These are phyloP conservation scores for Heteronetta atricapilla DNA, from an alignment of 2,113 vertebrate species.

Conservation along the genomic window DNA sequence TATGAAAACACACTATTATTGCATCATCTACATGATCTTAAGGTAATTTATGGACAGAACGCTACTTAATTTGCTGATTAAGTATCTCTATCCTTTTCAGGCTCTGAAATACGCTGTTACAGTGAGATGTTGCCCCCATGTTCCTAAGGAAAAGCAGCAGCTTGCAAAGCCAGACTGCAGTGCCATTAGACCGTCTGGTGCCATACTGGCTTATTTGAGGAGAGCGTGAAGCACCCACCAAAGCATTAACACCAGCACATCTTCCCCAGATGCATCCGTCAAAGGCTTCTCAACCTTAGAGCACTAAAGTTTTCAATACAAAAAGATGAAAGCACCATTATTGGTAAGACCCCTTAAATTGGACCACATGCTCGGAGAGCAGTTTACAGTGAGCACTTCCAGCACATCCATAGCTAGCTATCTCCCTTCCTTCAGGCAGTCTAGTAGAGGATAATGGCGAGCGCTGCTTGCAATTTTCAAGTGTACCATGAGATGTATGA, in stretches of 20 bases:
- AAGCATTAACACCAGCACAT: not conserved
- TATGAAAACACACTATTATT: not conserved
- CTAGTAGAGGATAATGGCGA: not conserved
- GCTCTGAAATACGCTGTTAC: not conserved
- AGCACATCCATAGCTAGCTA: not conserved
- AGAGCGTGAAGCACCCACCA: not conserved
- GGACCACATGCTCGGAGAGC: not conserved
- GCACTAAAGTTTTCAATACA: not conserved
- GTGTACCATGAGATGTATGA: not conserved
- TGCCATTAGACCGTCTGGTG: not conserved
- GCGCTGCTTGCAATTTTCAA: not conserved
- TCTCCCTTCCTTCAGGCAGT: not conserved
- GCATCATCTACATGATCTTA: not conserved
- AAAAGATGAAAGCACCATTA: not conserved
- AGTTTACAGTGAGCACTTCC: not conserved
- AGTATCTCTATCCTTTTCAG: not conserved
- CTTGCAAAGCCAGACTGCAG: not conserved
- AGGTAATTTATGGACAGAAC: not conserved
- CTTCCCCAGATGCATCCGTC: not conserved
- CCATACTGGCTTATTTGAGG: not conserved
- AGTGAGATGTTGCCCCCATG: not conserved
- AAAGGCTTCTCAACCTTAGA: not conserved
- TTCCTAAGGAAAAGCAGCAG: not conserved
- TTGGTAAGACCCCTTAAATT: not conserved
- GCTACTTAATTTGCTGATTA: not conserved